Conservation (phyloP, 2,888 invertebrate genomes). For the Tricholauxania praeusta region DNA sequence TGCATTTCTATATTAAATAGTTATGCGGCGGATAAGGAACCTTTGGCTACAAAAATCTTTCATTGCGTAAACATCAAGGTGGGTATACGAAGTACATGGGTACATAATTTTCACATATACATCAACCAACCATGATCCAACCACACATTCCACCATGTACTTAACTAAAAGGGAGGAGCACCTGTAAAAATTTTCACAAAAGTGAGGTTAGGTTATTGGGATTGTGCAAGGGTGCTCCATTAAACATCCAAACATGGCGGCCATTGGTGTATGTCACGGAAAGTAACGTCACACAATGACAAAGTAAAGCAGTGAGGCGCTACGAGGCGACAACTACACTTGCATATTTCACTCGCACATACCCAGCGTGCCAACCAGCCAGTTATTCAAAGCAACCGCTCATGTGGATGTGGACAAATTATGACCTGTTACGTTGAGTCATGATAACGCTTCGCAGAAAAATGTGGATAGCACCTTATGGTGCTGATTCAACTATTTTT, state of each 20-base stretch:
- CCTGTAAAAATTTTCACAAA: conserved; percentile 11
- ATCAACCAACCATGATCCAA: neutral
- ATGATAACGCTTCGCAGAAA: too few species aligned
- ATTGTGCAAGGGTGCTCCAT: conserved; percentile 45
- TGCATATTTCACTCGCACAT: conserved; percentile 10
- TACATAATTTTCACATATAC: neutral
- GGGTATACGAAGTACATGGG: conserved; percentile 32
- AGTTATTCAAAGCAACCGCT: neutral
- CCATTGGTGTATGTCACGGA: conserved; percentile 3
- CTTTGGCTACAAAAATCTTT: conserved; percentile 66
- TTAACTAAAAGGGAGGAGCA: conserved; percentile 14
- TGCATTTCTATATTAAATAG: conserved; percentile 68
- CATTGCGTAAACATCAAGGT: conserved; percentile 68
- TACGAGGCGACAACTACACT: conserved; percentile 3
- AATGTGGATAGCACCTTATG: too few species aligned
- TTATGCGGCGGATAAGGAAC: conserved; percentile 68
- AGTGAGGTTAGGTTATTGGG: conserved; percentile 48
- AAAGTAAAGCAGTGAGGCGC: conserved; percentile 10
- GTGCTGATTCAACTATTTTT: too few species aligned
- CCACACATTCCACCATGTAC: conserved; percentile 15
- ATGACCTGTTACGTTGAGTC: too few species aligned
- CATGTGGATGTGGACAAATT: conserved; percentile 12
- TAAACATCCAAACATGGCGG: conserved; percentile 24
- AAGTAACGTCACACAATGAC: neutral
- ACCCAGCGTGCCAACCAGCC: conserved; percentile 1